phyloP scores from a whole-genome alignment of 2,113 vertebrate species.

The Cynocephalus volans region DNA sequence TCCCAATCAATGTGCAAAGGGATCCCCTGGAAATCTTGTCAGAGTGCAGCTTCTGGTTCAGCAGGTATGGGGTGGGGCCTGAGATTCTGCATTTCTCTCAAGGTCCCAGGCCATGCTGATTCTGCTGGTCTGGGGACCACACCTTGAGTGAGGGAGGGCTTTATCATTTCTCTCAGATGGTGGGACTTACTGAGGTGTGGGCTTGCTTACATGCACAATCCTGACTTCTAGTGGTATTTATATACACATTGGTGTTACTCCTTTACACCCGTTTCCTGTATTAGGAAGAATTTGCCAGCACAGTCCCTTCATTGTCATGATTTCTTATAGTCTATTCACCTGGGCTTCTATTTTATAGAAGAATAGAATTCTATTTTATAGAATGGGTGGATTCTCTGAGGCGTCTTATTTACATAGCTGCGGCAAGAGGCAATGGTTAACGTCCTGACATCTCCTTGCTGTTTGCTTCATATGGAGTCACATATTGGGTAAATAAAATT shows the following conservation, averaged over 20 bases:
- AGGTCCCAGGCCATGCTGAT: not conserved
- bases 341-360: too few relatives aligned
- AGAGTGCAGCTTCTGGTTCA: not conserved
- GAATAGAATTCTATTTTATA: accelerated
- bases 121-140: not conserved
- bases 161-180: not conserved
- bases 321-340: not conserved
- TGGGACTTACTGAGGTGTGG: not conserved
- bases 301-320: accelerated
- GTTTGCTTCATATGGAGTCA: not conserved
- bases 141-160: not conserved
- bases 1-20: accelerated
- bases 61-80: not conserved
- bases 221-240: accelerated
- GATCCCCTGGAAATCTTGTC: accelerated
- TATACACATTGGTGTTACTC: too few relatives aligned
- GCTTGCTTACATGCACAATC: not conserved
- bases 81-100: not conserved
- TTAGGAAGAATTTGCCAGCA: not conserved
- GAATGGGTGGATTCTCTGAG: not conserved
- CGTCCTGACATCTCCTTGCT: not conserved
- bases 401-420: not conserved
- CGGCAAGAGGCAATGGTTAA: too few relatives aligned
- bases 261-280: not conserved
- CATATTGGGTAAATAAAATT: not conserved